Percentiles rank a stretch among this genome's conserved stretches.
Conservation (phyloP, 2,888 invertebrate species). For the Orthosia gracilis region DNA sequence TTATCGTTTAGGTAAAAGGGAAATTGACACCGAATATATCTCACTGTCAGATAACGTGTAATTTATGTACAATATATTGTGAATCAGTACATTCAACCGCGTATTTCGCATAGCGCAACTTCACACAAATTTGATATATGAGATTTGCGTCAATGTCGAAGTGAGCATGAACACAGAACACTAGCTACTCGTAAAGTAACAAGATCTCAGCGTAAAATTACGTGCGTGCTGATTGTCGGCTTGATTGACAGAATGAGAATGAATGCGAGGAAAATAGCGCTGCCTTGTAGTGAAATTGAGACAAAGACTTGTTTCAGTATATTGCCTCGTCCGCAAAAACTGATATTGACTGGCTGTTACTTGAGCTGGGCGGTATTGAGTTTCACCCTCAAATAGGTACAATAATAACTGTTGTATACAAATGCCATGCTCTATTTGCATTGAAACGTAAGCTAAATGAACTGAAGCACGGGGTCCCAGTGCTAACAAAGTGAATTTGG, state of each 20-base stretch:
- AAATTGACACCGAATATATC: slow-evolving; percentile 59
- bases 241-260: slow-evolving; percentile 70
- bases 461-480: neutral
- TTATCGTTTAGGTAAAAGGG: slow-evolving; percentile 55
- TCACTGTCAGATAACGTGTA: slow-evolving; percentile 55
- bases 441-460: slow-evolving; percentile 32
- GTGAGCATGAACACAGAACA: slow-evolving; percentile 61
- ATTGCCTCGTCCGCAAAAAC: slow-evolving; percentile 49
- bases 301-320: slow-evolving; percentile 56
- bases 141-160: slow-evolving; percentile 74
- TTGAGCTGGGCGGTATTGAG: slow-evolving; percentile 48
- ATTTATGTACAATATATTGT: slow-evolving; percentile 46
- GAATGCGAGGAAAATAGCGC: slow-evolving; percentile 54
- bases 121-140: slow-evolving; percentile 72
- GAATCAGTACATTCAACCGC: slow-evolving; percentile 36
- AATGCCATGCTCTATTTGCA: slow-evolving; percentile 48
- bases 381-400: slow-evolving; percentile 50
- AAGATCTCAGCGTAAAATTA: slow-evolving; percentile 68
- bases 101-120: slow-evolving; percentile 51
- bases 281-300: slow-evolving; percentile 53
- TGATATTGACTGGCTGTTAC: slow-evolving; percentile 54
- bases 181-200: slow-evolving; percentile 65
- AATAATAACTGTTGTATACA: slow-evolving; percentile 32
- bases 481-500: too few species aligned
- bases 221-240: slow-evolving; percentile 54